Evolutionary conservation across 2,797 vertebrate species (phyloP), one percentile per base, ranked within the genome.

Genomic region (Vipera latastei): DNA sequence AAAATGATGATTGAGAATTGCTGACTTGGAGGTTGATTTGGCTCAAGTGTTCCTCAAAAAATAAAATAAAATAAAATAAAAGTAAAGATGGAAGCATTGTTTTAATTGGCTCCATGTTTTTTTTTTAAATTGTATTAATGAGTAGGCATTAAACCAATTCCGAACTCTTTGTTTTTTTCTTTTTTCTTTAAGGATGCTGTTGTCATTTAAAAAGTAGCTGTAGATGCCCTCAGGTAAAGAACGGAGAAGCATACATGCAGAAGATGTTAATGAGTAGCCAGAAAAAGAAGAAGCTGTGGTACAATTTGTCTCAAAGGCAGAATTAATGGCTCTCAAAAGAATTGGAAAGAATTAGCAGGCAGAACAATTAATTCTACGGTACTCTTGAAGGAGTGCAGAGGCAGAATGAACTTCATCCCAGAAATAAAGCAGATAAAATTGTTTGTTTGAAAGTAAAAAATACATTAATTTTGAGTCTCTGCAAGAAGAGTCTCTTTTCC

Each of bases 91-190:
- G 95, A 96, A 97, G 95, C 94, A 94, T 96, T 95, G 93, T 93
- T 97, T 96, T 96, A 95, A 97, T 95, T 95, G 93, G 95, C 89
- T 96, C 93, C 95, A 96, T 93, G 91, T 97, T 94, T 93, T 95
- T 86, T 94, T 0, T 3, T 20, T 7, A 69, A 73, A 73, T 78
- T 44, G 38, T 78, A 78, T 44, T 44, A 96, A 95, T 96, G 93
- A 83, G 90, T 95, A 96, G 94, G 93, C 95, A 94, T 56, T 96
- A 48, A 94, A 90, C 86, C 92, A 87, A 92, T 89, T 90, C 92
- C 0, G 18, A 22, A 78, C 95, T n/a, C 22, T 38, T 88, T 9
- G 94, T 92, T 92, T 96, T 94, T 73, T 26, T 12, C 2, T 44
- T 88, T 94, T 88, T 94, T 59, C 16, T 44, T 91, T 38, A 32